These are phyloP conservation scores for Sarcophaga variegata DNA, from an alignment of 2,888 invertebrate species.

Conservation along the genomic window DNA sequence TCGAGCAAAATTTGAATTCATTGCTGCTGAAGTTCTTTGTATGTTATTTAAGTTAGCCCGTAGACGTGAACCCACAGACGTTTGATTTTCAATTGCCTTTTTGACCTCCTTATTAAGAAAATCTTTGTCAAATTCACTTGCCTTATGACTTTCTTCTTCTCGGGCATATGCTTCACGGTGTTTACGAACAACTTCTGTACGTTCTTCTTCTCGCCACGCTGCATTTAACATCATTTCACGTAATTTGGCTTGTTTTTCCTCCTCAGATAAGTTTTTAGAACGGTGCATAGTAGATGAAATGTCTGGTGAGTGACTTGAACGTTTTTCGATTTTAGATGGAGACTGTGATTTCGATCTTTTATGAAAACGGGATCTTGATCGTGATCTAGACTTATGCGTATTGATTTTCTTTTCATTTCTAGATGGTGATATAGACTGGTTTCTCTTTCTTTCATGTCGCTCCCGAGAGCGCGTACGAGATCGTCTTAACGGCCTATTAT, in stretches of 20 bases:
- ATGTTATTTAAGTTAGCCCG: conserved; percentile 95
- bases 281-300: background rate
- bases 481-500: background rate
- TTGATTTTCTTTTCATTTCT: background rate
- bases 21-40: conserved; percentile 89
- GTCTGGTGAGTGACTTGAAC: background rate
- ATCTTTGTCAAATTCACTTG: conserved; percentile 83
- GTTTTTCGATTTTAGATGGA: background rate
- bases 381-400: conserved; percentile 29
- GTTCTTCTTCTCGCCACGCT: conserved; percentile 86
- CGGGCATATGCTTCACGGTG: conserved; percentile 85
- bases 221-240: conserved; percentile 94
- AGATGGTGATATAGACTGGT: background rate
- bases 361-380: conserved; percentile 28
- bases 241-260: conserved; percentile 87
- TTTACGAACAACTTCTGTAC: conserved; percentile 85
- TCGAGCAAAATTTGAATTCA: conserved; percentile 92
- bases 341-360: conserved; percentile 35
- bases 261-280: conserved; percentile 79
- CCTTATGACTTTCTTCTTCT: conserved; percentile 81
- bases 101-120: conserved; percentile 82
- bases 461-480: conserved; percentile 26
- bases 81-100: conserved; percentile 84
- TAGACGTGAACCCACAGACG: conserved; percentile 91
- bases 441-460: conserved; percentile 4